Evolutionary conservation across 2,888 invertebrate species (phyloP).

Genomic region (Drosophila longiperda): DNA sequence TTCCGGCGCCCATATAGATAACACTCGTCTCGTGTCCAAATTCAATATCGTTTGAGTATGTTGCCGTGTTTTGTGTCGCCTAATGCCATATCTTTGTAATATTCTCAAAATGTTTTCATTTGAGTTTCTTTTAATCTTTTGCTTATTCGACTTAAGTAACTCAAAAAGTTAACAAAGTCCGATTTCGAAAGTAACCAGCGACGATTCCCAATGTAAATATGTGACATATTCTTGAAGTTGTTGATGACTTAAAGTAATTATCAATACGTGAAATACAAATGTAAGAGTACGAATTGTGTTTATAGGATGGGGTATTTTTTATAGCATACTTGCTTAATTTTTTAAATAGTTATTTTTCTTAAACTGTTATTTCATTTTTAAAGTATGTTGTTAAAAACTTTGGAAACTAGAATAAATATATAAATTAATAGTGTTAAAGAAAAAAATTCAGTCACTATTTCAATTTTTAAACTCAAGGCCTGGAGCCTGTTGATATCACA

Average conservation of each 20-base stretch:
- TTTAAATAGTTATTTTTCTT: no score
- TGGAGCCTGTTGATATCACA: constrained; percentile 53
- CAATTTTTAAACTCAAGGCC: background rate
- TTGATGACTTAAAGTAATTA: background rate
- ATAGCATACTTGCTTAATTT: no score
- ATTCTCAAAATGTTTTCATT: constrained; percentile 39
- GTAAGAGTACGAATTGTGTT: background rate
- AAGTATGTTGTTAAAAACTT: no score
- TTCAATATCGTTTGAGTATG: constrained; percentile 21
- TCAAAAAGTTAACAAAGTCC: background rate
- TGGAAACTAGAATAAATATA: no score
- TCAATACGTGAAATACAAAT: background rate
- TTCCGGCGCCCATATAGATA: constrained; percentile 73
- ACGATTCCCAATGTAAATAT: background rate
- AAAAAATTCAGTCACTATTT: no score
- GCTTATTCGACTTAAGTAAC: background rate
- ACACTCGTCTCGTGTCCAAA: constrained; percentile 36
- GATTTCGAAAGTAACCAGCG: background rate
- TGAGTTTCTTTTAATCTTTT: constrained; percentile 4
- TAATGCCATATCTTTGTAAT: constrained; percentile 17
- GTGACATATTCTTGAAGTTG: background rate
- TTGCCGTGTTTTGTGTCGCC: constrained; percentile 22
- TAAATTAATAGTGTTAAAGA: no score
- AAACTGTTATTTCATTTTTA: no score
- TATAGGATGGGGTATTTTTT: background rate